Evolutionary conservation across 2,113 vertebrate species (phyloP).

Genomic region (Pelecanoides urinatrix): DNA sequence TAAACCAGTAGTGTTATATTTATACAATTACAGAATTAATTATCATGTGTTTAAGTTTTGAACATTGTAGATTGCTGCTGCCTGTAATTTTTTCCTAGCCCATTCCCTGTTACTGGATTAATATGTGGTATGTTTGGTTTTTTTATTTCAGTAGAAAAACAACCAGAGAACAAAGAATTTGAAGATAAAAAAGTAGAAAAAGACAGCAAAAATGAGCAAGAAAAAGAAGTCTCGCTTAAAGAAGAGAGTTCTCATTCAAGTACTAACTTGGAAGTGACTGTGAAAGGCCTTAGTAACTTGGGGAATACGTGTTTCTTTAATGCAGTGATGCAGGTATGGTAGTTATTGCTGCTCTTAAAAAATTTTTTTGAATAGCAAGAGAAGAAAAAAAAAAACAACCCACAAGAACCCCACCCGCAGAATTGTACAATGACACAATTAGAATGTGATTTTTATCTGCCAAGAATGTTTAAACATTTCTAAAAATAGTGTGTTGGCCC

Average conservation of each 20-base stretch:
- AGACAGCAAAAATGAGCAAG: conserved; percentile 74
- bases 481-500: conserved; percentile 11
- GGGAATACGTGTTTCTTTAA: conserved; percentile 99
- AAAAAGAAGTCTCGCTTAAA: conserved; percentile 65
- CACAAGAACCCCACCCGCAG: background rate
- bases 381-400: background rate
- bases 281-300: conserved; percentile 94
- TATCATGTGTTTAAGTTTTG: background rate
- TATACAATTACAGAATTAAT: background rate
- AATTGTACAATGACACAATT: background rate
- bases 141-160: conserved; percentile 36
- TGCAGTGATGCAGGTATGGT: conserved; percentile 90
- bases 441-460: background rate
- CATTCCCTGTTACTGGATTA: background rate
- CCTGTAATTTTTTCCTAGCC: background rate
- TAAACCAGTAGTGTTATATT: background rate
- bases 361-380: background rate
- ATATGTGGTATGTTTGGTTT: background rate
- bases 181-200: conserved; percentile 78
- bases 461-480: too few species aligned
- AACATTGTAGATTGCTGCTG: background rate
- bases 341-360: background rate
- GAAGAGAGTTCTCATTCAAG: conserved; percentile 59
- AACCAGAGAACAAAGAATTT: conserved; percentile 65
- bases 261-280: conserved; percentile 61